Conservation (phyloP, 2,113 vertebrate genomes). For the Lagenorhynchus albirostris region DNA sequence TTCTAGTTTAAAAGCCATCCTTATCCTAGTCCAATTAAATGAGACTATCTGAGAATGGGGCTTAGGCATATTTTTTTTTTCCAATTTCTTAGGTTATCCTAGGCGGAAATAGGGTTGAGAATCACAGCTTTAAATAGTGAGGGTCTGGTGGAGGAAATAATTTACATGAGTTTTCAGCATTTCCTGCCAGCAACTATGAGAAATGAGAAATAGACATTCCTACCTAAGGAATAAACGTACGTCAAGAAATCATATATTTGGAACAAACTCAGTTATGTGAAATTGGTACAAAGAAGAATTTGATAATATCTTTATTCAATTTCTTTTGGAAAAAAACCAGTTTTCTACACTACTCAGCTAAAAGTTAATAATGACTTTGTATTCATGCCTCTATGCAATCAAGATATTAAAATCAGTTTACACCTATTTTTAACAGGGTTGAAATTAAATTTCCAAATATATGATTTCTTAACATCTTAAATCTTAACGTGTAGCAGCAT, state of each 20-base stretch:
- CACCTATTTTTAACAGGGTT: background rate
- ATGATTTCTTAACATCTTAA: background rate
- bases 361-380: background rate
- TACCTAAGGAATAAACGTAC: background rate
- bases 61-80: background rate
- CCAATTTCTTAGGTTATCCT: background rate
- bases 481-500: background rate
- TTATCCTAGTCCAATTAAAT: background rate
- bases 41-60: background rate
- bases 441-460: slow-evolving; percentile 5
- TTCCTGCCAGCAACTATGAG: background rate
- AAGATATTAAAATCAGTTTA: slow-evolving; percentile 26
- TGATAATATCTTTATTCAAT: background rate
- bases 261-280: background rate
- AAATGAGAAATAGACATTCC: background rate
- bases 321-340: background rate
- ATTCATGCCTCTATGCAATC: background rate
- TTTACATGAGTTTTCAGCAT: background rate
- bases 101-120: background rate
- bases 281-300: background rate
- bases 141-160: background rate
- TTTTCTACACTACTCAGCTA: background rate
- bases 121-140: background rate
- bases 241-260: background rate
- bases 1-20: background rate